Base-by-base conservation (phyloP, 2,113 vertebrate species). In the Centropus unirufus region DNA sequence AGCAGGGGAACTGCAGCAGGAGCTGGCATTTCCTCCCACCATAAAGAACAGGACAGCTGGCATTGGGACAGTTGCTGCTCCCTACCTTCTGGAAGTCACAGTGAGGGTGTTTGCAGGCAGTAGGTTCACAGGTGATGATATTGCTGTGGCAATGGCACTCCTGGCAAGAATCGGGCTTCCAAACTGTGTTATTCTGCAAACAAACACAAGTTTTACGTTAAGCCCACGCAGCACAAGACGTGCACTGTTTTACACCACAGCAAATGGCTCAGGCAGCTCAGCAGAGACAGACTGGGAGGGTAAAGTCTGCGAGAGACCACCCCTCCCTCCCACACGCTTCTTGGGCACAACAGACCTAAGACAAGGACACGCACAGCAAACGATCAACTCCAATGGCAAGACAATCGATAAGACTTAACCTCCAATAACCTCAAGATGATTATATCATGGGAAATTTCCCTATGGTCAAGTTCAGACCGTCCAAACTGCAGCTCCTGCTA, bases 41-140 rank as follows among this genome's bases (percentile, higher is more conserved):
- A 16, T 24, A 30, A 40, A 30, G 42, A 22, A 40, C 2, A 5
- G 36, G 12, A 23, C 47, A 57, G 39, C 26, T 52, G 15, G 54
- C 12, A 3, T 21, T 20, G 20, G 72, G 70, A 63, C 17, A 49
- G 3, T 6, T 18, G 44, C 67, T 46, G 79, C 8, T 47, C 39
- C 92, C 96, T 96, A 99, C 99, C 98, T 98, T 98, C 91, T 98
- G 97, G 88, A 98, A 98, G 98, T 99, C 98, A 97, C 99, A 99
- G 68, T 55, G 95, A 40, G 99, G 98, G 97, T 98, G 97, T 92
- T 73, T 97, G 97, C 99, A 99, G 88, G 44, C 36, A 2, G 93
- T 76, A 18, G 97, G 85, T 59, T 97, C 97, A 86, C 99, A 99
- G 95, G 98, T 92, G 95, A 98, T 93, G 51, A 99, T 87, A n/a